A percentile compares a stretch with the other conserved stretches of the same genome.
phyloP scores from a whole-genome alignment of 2,113 vertebrate genomes.

The Herpailurus yagouaroundi region DNA sequence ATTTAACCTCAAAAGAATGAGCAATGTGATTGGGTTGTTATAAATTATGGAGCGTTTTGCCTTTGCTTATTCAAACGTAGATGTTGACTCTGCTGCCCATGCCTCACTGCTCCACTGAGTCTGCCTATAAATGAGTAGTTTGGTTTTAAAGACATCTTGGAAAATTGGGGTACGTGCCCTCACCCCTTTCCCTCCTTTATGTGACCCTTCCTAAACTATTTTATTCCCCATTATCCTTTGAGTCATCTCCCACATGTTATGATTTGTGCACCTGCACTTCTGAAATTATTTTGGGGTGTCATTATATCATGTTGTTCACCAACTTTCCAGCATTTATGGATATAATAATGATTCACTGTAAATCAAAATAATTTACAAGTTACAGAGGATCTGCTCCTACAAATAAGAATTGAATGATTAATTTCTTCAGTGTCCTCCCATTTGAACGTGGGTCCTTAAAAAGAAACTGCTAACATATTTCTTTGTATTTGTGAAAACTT shows the following conservation, averaged over 20 bases:
- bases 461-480: conserved; percentile 76
- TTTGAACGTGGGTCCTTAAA: conserved; percentile 77
- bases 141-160: conserved; percentile 62
- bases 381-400: conserved; percentile 79
- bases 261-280: conserved; percentile 87
- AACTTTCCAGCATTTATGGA: conserved; percentile 81
- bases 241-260: conserved; percentile 82
- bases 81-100: conserved; percentile 1
- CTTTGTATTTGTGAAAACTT: conserved; percentile 64
- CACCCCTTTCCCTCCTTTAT: conserved; percentile 45
- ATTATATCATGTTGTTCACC: conserved; percentile 81
- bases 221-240: conserved; percentile 82
- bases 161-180: conserved; percentile 63
- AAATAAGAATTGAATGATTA: conserved; percentile 77
- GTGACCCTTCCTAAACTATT: conserved; percentile 74
- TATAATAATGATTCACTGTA: conserved; percentile 79
- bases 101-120: conserved; percentile 25
- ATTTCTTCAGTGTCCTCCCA: conserved; percentile 72
- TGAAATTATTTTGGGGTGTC: conserved; percentile 84
- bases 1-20: conserved; percentile 85
- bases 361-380: conserved; percentile 85
- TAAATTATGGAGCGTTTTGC: conserved; percentile 77
- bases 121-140: conserved; percentile 2
- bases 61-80: conserved; percentile 60
- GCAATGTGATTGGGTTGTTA: conserved; percentile 75